These are phyloP conservation scores for Eulimnadia texana DNA, from an alignment of 1,140 invertebrate genomes.

Conservation along the genomic window DNA sequence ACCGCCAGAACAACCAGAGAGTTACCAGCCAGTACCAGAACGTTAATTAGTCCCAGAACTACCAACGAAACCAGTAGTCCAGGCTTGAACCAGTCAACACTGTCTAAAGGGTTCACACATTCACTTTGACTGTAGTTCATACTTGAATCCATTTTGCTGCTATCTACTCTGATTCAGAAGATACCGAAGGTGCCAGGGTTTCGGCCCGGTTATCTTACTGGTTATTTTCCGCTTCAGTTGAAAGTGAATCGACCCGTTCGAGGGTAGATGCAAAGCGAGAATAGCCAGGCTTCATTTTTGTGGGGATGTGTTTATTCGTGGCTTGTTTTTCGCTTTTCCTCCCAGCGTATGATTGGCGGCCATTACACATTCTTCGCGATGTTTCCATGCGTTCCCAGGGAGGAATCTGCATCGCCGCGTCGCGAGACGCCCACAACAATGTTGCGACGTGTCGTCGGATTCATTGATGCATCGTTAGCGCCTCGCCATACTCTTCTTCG, in stretches of 20 bases:
- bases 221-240: neutral
- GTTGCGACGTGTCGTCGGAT: neutral
- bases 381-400: neutral
- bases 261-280: neutral
- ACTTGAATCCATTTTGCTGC: neutral
- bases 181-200: neutral
- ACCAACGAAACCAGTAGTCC: conserved; percentile 41
- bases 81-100: conserved; percentile 4
- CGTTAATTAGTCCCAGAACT: conserved; percentile 62
- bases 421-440: neutral
- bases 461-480: neutral
- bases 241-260: neutral
- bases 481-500: too few relatives aligned
- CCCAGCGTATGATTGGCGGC: neutral
- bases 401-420: neutral
- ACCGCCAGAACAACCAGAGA: conserved; percentile 83
- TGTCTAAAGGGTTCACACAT: conserved; percentile 1
- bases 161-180: too few relatives aligned
- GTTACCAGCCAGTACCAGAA: conserved; percentile 76
- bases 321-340: neutral
- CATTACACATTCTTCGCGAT: neutral
- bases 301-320: neutral
- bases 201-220: neutral
- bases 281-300: neutral
- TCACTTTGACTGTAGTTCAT: neutral